phyloP scores from a whole-genome alignment of 2,113 vertebrate genomes.

The Epinephelus moara region DNA sequence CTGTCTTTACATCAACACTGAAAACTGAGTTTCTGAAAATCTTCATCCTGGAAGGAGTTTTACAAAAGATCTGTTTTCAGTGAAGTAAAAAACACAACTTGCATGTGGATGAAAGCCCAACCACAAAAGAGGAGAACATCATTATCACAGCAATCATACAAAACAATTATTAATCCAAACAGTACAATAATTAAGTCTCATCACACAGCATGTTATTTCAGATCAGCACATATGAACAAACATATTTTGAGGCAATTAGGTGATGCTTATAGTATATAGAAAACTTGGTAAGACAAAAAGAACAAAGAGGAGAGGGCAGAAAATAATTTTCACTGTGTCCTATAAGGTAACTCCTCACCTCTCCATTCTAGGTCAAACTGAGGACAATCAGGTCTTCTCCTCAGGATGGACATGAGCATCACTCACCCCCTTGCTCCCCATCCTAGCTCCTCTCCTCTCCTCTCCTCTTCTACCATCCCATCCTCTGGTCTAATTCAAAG shows the following conservation, averaged over 20 bases:
- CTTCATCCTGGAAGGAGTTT: no score
- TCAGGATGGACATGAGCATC: conserved; percentile 49
- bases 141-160: neutral
- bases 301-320: neutral
- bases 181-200: conserved; percentile 14
- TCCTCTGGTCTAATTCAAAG: conserved; percentile 88
- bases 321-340: neutral
- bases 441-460: conserved; percentile 9
- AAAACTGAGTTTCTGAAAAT: no score
- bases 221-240: neutral
- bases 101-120: neutral
- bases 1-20: no score
- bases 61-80: no score
- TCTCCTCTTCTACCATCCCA: conserved; percentile 49
- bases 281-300: neutral
- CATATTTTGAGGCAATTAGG: neutral
- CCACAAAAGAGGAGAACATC: conserved; percentile 43
- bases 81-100: no score
- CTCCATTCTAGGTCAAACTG: conserved; percentile 27
- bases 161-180: neutral
- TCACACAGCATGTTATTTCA: neutral
- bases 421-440: conserved; percentile 11
- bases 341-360: neutral
- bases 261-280: neutral
- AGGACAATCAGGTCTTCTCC: conserved; percentile 54